These are phyloP conservation scores for Torymus texanus DNA, from an alignment of 2,888 invertebrate genomes.

Conservation along the genomic window DNA sequence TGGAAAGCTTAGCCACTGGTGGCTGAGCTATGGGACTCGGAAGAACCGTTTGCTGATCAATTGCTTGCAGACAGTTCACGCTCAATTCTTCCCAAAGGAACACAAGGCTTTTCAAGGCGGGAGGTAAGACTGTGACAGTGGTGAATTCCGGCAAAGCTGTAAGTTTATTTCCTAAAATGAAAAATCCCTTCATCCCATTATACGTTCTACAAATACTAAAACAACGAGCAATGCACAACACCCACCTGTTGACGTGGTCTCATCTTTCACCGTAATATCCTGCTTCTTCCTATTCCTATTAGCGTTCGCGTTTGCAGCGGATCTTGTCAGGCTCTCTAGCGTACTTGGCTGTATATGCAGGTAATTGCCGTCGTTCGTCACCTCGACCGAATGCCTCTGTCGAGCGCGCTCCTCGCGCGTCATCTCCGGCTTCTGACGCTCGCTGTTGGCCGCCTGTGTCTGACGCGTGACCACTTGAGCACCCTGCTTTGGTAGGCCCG, in stretches of 20 bases:
- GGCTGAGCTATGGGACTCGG: conserved; percentile 76
- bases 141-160: conserved; percentile 76
- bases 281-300: conserved; percentile 80
- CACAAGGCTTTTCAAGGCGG: conserved; percentile 90
- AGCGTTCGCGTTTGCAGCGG: conserved; percentile 86
- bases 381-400: conserved; percentile 93
- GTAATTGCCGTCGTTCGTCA: conserved; percentile 83
- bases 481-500: conserved; percentile 87
- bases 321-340: conserved; percentile 85
- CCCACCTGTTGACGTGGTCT: conserved; percentile 1
- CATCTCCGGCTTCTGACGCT: conserved; percentile 76
- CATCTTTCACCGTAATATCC: conserved; percentile 62
- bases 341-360: conserved; percentile 87
- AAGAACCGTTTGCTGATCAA: conserved; percentile 80
- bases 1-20: conserved; percentile 61
- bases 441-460: conserved; percentile 66
- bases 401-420: conserved; percentile 80
- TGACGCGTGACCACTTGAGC: conserved; percentile 84
- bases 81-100: conserved; percentile 93
- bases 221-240: not conserved
- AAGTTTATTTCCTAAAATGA: conserved; percentile 64
- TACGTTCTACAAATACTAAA: too few species aligned
- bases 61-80: conserved; percentile 81
- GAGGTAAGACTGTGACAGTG: conserved; percentile 87
- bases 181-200: too few species aligned